These are phyloP conservation scores for Saturnia pavonia DNA, from an alignment of 2,888 invertebrate genomes.

Conservation along the genomic window DNA sequence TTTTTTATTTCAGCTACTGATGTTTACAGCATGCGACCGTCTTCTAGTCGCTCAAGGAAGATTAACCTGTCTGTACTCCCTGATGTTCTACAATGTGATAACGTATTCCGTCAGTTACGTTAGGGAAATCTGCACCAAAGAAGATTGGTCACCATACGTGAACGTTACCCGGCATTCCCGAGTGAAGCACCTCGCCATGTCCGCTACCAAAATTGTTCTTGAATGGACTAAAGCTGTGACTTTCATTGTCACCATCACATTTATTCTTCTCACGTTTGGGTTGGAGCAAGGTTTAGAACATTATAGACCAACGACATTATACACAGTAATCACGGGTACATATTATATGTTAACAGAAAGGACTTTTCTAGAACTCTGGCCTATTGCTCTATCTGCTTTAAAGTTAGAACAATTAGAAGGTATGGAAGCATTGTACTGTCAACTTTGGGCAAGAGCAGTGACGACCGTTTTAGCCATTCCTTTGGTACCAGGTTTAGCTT, in stretches of 20 bases:
- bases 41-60: slow-evolving; percentile 82
- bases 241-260: slow-evolving; percentile 89
- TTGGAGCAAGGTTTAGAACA: slow-evolving; percentile 88
- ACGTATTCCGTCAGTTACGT: slow-evolving; percentile 90
- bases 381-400: slow-evolving; percentile 79
- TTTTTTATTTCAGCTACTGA: slow-evolving; percentile 81
- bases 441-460: slow-evolving; percentile 83
- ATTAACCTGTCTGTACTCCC: slow-evolving; percentile 87
- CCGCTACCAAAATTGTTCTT: slow-evolving; percentile 89
- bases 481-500: slow-evolving; percentile 80
- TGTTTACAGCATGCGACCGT: slow-evolving; percentile 88
- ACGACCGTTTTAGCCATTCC: slow-evolving; percentile 82
- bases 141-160: slow-evolving; percentile 90
- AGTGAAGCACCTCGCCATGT: slow-evolving; percentile 90
- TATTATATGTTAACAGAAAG: slow-evolving; percentile 88
- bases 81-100: slow-evolving; percentile 91
- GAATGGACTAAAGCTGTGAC: slow-evolving; percentile 92
- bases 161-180: slow-evolving; percentile 87
- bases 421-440: slow-evolving; percentile 86
- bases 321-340: slow-evolving; percentile 84
- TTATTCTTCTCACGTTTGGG: slow-evolving; percentile 88
- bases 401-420: slow-evolving; percentile 85
- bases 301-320: slow-evolving; percentile 86
- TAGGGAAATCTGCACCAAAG: slow-evolving; percentile 86
- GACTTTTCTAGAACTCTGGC: slow-evolving; percentile 86